Percentiles rank a stretch among this genome's conserved stretches.
phyloP scores from a whole-genome alignment of 1,140 invertebrate species.

The Pinna nobilis region DNA sequence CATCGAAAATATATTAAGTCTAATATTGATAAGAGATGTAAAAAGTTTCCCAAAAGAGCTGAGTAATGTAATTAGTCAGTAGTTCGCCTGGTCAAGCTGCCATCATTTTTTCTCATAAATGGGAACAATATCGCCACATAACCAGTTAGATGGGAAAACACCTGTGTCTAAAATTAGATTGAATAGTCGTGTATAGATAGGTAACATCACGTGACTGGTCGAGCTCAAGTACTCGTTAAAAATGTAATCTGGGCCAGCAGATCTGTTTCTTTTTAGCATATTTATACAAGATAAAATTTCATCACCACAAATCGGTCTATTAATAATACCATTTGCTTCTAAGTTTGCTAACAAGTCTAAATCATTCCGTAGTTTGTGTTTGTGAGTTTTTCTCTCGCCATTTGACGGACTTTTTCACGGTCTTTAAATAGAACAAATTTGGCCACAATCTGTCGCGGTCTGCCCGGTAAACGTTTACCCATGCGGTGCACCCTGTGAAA shows the following conservation, averaged over 20 bases:
- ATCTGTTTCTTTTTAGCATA: neutral
- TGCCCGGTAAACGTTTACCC: neutral
- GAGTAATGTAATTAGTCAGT: too few relatives aligned
- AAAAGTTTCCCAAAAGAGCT: too few relatives aligned
- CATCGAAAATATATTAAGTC: neutral
- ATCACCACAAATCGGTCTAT: too few relatives aligned
- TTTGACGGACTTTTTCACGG: neutral
- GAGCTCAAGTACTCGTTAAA: neutral
- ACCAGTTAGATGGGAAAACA: too few relatives aligned
- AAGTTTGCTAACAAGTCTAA: neutral
- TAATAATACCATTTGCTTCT: constrained; percentile 1
- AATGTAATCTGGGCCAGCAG: neutral
- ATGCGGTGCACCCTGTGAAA: neutral
- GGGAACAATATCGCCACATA: neutral
- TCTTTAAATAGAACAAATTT: constrained; percentile 2
- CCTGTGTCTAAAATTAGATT: too few relatives aligned
- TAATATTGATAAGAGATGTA: neutral
- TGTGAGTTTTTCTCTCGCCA: neutral
- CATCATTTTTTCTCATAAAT: neutral
- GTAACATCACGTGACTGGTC: neutral
- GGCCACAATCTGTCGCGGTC: neutral
- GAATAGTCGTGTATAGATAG: too few relatives aligned
- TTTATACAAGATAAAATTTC: neutral
- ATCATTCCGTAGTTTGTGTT: neutral
- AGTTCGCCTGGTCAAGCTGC: neutral